phyloP scores from a whole-genome alignment of 2,797 vertebrate genomes.

The Eidolon dupreanum region DNA sequence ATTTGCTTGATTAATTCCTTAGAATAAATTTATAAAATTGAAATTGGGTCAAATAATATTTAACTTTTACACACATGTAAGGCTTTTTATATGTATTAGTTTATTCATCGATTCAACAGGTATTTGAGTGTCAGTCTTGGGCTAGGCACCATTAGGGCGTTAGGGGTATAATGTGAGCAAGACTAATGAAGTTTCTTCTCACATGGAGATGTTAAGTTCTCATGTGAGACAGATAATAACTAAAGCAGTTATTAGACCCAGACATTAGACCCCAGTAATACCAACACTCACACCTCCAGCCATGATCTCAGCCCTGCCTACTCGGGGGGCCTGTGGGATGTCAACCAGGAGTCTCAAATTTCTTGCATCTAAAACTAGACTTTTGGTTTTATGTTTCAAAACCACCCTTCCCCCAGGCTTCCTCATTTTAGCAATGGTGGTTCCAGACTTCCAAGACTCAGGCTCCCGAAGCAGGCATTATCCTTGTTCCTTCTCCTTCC shows the following conservation, averaged over 20 bases:
- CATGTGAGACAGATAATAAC: background rate
- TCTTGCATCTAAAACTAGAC: background rate
- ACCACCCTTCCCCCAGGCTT: background rate
- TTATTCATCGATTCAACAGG: background rate
- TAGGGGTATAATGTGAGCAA: background rate
- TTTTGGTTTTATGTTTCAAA: background rate
- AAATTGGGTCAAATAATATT: constrained; percentile 22
- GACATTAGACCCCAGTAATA: background rate
- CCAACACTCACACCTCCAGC: background rate
- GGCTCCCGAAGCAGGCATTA: background rate
- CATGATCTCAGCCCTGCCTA: background rate
- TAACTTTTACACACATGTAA: background rate
- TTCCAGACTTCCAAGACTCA: background rate
- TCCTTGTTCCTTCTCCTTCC: background rate
- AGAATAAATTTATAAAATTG: background rate
- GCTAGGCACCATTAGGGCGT: background rate
- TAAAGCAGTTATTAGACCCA: background rate
- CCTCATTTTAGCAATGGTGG: background rate
- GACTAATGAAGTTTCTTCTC: background rate
- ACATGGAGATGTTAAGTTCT: background rate
- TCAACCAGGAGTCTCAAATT: background rate
- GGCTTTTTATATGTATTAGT: background rate
- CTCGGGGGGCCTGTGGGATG: background rate
- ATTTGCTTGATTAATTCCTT: constrained; percentile 25
- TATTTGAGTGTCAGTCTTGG: background rate